Conservation (phyloP, 1,140 invertebrate species). For the Battus philenor region DNA sequence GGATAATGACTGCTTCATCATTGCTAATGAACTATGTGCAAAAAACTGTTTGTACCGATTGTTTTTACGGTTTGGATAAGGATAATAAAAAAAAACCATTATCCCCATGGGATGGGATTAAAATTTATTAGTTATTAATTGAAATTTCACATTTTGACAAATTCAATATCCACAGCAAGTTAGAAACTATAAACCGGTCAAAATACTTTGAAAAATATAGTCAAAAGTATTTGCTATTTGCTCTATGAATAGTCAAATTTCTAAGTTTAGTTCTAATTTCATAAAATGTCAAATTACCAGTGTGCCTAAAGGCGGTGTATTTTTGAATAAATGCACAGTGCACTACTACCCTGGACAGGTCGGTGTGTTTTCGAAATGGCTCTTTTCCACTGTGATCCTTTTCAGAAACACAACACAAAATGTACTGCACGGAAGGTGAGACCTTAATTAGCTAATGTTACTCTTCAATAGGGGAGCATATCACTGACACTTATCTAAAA, state of each 20-base stretch:
- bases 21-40: too few species aligned
- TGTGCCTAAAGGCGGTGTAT: constrained; percentile 44
- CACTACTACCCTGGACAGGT: constrained; percentile 64
- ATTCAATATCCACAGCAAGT: constrained; percentile 60
- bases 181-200: constrained; percentile 48
- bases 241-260: constrained; percentile 46
- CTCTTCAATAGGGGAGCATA: constrained; percentile 38
- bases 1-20: too few species aligned
- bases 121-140: constrained; percentile 65
- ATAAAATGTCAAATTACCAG: constrained; percentile 46
- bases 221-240: constrained; percentile 54
- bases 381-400: constrained; percentile 81
- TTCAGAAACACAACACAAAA: constrained; percentile 83
- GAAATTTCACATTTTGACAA: constrained; percentile 69
- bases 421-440: constrained; percentile 48
- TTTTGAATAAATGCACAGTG: constrained; percentile 64
- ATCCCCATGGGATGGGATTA: constrained; percentile 44
- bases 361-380: constrained; percentile 84
- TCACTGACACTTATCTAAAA: constrained; percentile 32
- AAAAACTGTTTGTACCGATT: too few species aligned
- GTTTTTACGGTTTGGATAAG: too few species aligned
- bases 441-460: constrained; percentile 30
- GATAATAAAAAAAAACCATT: constrained; percentile 33
- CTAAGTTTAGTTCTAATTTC: constrained; percentile 48
- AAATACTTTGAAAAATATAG: constrained; percentile 64